phyloP scores from a whole-genome alignment of 2,888 invertebrate genomes.

The Ischnura elegans region DNA sequence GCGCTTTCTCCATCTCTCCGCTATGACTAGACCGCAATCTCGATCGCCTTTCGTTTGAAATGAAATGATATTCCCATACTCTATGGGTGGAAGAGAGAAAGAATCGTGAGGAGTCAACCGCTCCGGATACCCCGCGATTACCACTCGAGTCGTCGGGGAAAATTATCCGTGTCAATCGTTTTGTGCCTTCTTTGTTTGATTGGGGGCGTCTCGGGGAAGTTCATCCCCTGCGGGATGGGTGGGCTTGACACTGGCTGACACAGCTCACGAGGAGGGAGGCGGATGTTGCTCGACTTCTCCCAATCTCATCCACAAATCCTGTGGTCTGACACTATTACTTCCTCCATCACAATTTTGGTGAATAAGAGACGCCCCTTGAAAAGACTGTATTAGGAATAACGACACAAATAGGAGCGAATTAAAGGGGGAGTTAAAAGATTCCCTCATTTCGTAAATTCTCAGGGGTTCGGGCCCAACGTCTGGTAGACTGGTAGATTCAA shows the following conservation, averaged over 20 bases:
- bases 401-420: no score
- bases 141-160: background rate
- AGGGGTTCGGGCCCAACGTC: no score
- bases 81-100: background rate
- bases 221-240: background rate
- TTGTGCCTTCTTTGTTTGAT: background rate
- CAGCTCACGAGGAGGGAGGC: no score
- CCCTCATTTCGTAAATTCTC: no score
- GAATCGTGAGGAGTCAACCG: background rate
- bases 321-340: no score
- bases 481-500: no score
- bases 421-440: no score
- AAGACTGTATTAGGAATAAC: no score
- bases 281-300: no score
- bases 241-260: constrained; percentile 20
- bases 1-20: background rate
- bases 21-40: background rate
- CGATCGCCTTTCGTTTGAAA: background rate
- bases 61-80: background rate
- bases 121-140: background rate
- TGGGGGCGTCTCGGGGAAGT: background rate
- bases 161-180: background rate
- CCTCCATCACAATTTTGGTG: no score
- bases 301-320: no score
- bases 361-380: no score